Percentiles rank a stretch among this genome's conserved stretches.
Evolutionary conservation across 2,888 invertebrate genomes (phyloP).

Genomic region (Stenodera caucasica): DNA sequence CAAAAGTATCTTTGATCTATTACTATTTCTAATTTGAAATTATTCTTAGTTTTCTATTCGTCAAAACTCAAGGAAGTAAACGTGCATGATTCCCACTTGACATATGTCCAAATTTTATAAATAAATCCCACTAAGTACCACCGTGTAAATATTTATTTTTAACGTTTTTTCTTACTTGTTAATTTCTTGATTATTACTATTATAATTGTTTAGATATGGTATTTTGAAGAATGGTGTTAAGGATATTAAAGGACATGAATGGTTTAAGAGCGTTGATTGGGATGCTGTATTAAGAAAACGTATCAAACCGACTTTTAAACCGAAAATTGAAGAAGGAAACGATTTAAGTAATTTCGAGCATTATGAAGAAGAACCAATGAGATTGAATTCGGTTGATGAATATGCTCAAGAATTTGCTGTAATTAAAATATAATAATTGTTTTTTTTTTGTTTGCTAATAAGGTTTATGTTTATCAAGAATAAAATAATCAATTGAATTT

Average conservation of each 20-base stretch:
- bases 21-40: not conserved
- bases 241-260: conserved; percentile 97
- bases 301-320: conserved; percentile 99
- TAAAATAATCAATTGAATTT: not conserved
- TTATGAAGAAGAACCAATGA: conserved; percentile 97
- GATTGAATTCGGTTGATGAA: conserved; percentile 98
- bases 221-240: conserved; percentile 98
- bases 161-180: conserved; percentile 7
- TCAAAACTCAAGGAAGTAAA: conserved; percentile 19
- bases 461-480: too few species aligned
- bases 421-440: conserved; percentile 63
- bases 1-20: too few species aligned
- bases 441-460: not conserved
- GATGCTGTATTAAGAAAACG: conserved; percentile 99
- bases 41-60: not conserved
- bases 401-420: conserved; percentile 99
- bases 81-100: conserved; percentile 16
- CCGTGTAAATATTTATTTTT: conserved; percentile 22
- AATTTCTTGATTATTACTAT: not conserved
- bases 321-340: conserved; percentile 88
- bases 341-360: conserved; percentile 96
- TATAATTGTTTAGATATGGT: conserved; percentile 70
- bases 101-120: conserved; percentile 21
- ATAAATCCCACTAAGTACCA: conserved; percentile 17
- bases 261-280: conserved; percentile 99